Evolutionary conservation across 2,113 vertebrate genomes (phyloP).

Genomic region (Scomber scombrus): DNA sequence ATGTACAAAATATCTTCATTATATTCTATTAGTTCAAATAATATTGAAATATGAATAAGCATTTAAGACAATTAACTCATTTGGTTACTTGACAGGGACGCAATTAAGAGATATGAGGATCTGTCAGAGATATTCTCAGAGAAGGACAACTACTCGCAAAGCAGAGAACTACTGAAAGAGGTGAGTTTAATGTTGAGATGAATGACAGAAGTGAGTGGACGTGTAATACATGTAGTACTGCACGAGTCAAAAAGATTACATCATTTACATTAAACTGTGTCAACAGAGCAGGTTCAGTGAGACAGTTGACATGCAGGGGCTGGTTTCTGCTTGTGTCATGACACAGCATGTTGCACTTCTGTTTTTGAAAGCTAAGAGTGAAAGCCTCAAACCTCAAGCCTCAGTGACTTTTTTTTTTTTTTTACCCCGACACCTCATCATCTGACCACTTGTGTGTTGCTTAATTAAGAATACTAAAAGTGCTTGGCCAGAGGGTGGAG

Average conservation of each 20-base stretch:
- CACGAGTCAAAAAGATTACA: background rate
- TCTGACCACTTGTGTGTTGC: background rate
- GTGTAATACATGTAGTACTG: background rate
- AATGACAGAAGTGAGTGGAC: background rate
- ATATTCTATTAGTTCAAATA: background rate
- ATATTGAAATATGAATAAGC: background rate
- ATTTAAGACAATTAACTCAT: background rate
- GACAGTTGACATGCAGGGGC: background rate
- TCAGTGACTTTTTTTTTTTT: background rate
- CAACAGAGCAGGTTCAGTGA: slow-evolving; percentile 22
- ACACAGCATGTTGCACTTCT: background rate
- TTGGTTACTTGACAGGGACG: slow-evolving; percentile 80
- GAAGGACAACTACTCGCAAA: slow-evolving; percentile 92
- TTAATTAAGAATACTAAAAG: background rate
- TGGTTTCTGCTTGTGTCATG: background rate
- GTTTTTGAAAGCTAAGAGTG: background rate
- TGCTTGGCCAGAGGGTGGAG: background rate
- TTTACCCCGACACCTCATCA: background rate
- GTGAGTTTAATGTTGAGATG: slow-evolving; percentile 57
- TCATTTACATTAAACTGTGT: background rate
- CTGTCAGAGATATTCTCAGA: slow-evolving; percentile 90
- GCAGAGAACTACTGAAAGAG: slow-evolving; percentile 90
- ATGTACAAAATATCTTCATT: background rate
- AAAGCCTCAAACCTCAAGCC: background rate
- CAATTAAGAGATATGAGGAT: slow-evolving; percentile 86